Base-by-base conservation (phyloP, 2,888 invertebrate species). In the Thymelicus acteon region DNA sequence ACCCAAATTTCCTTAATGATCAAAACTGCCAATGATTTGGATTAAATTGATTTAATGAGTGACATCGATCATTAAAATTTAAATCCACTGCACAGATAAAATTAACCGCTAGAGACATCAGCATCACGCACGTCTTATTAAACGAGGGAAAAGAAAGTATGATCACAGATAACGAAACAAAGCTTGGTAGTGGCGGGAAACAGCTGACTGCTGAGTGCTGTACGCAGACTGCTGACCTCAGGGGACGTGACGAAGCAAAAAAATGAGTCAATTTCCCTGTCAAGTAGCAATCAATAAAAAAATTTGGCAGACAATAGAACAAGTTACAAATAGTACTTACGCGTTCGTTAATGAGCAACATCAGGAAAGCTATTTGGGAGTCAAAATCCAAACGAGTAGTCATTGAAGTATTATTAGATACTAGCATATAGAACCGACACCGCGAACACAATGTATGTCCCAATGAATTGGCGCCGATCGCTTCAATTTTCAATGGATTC, bases 131-230 rank as follows among this genome's bases (percentile, higher is more conserved):
- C 40, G 1, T 44, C 15, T 24, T 31, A 63, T 15, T n/a, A 52
- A 49, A 54, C 10, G 39, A 40, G 40, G 52, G 31, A 70, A 69
- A 70, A 60, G 64, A 70, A 64, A 70, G 64, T 60, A n/a, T 49
- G 60, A 69, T 69, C 63, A 58, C 57, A 52, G 70, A 70, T 70
- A 64, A 64, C 67, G 54, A 61, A 57, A 60, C 68, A 60, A 15
- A 60, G 19, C 49, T 66, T 57, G 44, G 44, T 6, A 8, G 10
- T 54, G 52, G 52, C 52, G 19, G 57, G 57, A 12, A 37, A 13
- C 57, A 57, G 49, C 52, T 15, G 19, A 52, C 67, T 10, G 49
- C 44, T 13, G 48, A 40, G 48, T 49, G 24, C 58, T 48, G 13
- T 24, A 2, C 2, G 52, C 24, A 2, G 6, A 2, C 19, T 54